phyloP scores from a whole-genome alignment of 2,113 vertebrate genomes.

The Nasalis larvatus region DNA sequence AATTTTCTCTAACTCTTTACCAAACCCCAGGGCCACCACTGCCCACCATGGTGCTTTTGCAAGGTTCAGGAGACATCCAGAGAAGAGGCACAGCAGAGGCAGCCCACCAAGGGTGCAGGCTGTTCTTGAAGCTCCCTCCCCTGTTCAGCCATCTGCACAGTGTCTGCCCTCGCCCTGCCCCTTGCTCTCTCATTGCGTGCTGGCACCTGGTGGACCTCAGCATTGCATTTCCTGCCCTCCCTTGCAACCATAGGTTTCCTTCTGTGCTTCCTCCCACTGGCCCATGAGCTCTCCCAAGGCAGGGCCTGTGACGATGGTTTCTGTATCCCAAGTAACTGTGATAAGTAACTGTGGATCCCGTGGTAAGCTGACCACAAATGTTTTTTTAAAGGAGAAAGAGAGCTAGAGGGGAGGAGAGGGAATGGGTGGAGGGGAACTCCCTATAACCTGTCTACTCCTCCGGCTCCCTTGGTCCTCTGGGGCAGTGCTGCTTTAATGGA shows the following conservation, averaged over 20 bases:
- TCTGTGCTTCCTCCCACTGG: neutral
- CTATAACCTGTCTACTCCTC: neutral
- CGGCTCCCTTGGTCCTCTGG: neutral
- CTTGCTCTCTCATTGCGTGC: fast-evolving
- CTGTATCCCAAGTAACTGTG: neutral
- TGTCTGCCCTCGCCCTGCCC: neutral
- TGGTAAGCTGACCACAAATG: neutral
- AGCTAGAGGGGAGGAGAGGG: neutral
- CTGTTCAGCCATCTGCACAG: no score
- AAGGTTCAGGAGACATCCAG: neutral
- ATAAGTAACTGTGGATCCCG: fast-evolving
- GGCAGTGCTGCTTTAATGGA: no score
- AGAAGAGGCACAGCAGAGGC: neutral
- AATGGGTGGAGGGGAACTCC: neutral
- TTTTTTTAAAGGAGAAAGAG: neutral
- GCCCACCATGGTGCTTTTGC: neutral
- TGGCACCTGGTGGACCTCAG: no score
- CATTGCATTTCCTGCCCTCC: neutral
- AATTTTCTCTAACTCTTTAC: neutral
- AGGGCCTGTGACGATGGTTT: neutral
- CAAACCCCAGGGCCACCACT: neutral
- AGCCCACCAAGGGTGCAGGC: neutral
- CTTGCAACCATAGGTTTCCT: neutral
- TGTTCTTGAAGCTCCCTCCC: no score
- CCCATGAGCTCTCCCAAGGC: neutral